A percentile compares a stretch with the other conserved stretches of the same genome.
These are phyloP conservation scores for Sphecodes monilicornis DNA, from an alignment of 2,888 invertebrate genomes.

Conservation along the genomic window DNA sequence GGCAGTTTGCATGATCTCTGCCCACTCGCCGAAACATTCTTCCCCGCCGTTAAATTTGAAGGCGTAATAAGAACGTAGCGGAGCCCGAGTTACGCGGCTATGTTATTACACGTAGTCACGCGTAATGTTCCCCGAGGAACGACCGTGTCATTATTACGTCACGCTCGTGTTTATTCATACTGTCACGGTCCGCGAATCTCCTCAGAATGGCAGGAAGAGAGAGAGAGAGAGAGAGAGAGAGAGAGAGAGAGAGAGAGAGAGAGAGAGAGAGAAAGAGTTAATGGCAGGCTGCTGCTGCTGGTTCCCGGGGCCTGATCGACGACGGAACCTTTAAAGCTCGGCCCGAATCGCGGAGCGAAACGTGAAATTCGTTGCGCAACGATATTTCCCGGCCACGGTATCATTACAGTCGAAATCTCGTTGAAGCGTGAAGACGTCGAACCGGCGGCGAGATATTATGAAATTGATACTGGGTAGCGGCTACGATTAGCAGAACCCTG, in stretches of 20 bases:
- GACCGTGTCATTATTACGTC: conserved; percentile 20
- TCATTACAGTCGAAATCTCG: conserved; percentile 2
- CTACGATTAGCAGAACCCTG: background rate
- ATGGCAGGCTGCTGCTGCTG: background rate
- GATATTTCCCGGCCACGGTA: background rate
- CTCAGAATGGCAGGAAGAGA: background rate
- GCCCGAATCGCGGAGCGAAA: background rate
- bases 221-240: too few species aligned
- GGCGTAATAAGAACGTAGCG: conserved; percentile 15
- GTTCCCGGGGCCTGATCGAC: background rate
- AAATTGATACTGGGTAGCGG: background rate
- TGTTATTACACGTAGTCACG: background rate
- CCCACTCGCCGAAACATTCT: conserved; percentile 8
- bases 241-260: background rate
- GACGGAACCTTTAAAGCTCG: background rate
- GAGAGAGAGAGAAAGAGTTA: background rate
- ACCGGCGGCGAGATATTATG: background rate
- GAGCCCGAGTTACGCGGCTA: conserved; percentile 1
- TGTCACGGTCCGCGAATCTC: conserved; percentile 9
- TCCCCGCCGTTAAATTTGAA: background rate
- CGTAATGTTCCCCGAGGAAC: background rate
- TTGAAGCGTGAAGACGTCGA: conserved; percentile 4
- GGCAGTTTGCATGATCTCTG: background rate
- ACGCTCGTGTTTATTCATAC: conserved; percentile 13
- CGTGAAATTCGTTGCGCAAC: conserved; percentile 7